phyloP scores from a whole-genome alignment of 2,113 vertebrate genomes.

The Craseonycteris thonglongyai region DNA sequence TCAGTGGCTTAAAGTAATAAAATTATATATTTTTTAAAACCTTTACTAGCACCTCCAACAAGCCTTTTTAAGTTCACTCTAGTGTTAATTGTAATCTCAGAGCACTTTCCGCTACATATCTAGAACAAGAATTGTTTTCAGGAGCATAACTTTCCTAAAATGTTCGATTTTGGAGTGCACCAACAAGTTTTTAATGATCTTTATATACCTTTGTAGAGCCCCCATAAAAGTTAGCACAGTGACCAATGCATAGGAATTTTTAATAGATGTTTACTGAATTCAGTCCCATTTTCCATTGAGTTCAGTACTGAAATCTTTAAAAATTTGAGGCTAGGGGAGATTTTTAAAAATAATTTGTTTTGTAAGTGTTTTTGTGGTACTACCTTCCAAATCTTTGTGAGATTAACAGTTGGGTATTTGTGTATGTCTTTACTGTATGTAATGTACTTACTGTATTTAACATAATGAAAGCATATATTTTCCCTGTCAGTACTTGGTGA shows the following conservation, averaged over 20 bases:
- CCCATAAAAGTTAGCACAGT: neutral
- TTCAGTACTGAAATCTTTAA: neutral
- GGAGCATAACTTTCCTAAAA: neutral
- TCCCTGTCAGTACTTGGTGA: neutral
- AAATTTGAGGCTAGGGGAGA: neutral
- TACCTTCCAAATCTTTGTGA: neutral
- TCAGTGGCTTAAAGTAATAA: neutral
- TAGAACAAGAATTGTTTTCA: neutral
- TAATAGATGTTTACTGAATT: neutral
- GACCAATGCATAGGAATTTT: neutral
- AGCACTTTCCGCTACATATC: neutral
- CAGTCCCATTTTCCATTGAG: neutral
- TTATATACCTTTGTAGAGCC: neutral
- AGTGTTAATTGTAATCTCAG: neutral
- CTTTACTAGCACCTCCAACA: neutral
- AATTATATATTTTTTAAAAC: neutral
- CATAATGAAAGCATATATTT: neutral
- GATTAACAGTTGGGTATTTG: neutral
- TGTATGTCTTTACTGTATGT: neutral
- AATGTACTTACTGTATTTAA: neutral
- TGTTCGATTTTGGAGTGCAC: neutral
- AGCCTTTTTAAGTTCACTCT: neutral
- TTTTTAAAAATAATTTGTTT: neutral
- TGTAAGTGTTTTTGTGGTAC: neutral
- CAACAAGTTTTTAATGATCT: neutral